phyloP scores from a whole-genome alignment of 2,888 invertebrate species.

The Trichopoda pennipes region DNA sequence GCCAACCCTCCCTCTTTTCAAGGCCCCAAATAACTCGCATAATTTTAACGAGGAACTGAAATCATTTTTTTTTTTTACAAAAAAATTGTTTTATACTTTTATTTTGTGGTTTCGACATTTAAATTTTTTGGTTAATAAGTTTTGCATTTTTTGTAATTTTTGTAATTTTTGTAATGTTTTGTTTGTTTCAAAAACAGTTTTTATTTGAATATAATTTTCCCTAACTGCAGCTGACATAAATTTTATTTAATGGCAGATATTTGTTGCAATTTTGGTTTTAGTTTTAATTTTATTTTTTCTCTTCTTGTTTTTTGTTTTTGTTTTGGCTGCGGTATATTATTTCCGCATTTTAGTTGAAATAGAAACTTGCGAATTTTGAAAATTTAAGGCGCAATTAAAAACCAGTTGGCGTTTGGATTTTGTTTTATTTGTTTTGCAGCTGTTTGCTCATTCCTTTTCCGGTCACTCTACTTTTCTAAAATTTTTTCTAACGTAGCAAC shows the following conservation, averaged over 20 bases:
- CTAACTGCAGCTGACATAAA: constrained; percentile 33
- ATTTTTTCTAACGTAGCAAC: no score
- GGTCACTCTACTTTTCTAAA: no score
- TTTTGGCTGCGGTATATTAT: constrained; percentile 32
- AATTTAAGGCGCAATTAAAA: constrained; percentile 14
- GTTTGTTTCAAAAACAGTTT: constrained; percentile 9
- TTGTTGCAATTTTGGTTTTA: constrained; percentile 7
- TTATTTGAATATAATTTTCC: constrained; percentile 13
- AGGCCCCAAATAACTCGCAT: constrained; percentile 24
- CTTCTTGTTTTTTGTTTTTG: not conserved
- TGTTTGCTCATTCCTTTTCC: no score
- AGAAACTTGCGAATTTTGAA: constrained; percentile 38
- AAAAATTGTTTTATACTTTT: constrained; percentile 24
- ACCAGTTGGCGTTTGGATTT: not conserved
- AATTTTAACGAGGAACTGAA: constrained; percentile 26
- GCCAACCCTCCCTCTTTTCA: constrained; percentile 22
- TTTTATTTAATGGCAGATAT: constrained; percentile 15
- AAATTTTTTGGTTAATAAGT: constrained; percentile 16
- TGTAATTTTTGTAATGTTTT: not conserved
- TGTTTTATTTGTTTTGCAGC: not conserved
- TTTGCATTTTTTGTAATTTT: not conserved
- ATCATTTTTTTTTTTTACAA: constrained; percentile 22
- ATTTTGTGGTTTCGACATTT: constrained; percentile 32
- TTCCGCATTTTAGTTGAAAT: constrained; percentile 47
- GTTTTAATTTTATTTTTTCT: not conserved